phyloP scores from a whole-genome alignment of 2,113 vertebrate species.

The Rhagologus leucostigma region DNA sequence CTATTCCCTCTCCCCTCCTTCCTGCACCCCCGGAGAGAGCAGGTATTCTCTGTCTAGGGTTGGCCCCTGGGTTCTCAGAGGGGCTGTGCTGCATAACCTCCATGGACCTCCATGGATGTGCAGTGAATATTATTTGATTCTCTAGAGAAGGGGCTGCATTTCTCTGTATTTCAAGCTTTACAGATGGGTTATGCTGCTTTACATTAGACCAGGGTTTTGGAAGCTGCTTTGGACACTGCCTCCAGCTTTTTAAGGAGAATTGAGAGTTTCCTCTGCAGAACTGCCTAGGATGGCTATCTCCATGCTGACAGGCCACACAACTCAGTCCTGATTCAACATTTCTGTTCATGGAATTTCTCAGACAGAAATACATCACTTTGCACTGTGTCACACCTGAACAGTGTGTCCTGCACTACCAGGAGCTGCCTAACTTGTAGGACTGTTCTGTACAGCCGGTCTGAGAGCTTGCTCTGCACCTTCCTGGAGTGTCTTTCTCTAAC shows the following conservation, averaged over 20 bases:
- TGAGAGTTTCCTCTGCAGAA: not conserved
- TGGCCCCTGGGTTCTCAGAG: not conserved
- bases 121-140: not conserved
- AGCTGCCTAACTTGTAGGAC: not conserved
- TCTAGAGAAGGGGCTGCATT: not conserved
- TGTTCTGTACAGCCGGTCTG: not conserved
- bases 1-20: not conserved
- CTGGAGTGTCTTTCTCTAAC: not conserved
- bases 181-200: not conserved
- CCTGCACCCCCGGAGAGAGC: not conserved
- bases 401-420: not conserved
- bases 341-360: not conserved
- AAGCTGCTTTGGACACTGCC: not conserved
- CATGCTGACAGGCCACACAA: rapidly evolving
- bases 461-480: not conserved
- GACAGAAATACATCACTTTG: not conserved
- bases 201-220: not conserved
- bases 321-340: not conserved
- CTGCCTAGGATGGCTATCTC: not conserved
- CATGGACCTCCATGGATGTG: not conserved
- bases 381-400: not conserved
- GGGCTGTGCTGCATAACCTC: not conserved
- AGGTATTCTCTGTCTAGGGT: not conserved
- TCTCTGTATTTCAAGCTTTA: not conserved
- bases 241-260: not conserved